Percentiles rank a stretch among this genome's conserved stretches.
phyloP scores from a whole-genome alignment of 64 coral and sea anemone species.

The Pocillopora verrucosa region DNA sequence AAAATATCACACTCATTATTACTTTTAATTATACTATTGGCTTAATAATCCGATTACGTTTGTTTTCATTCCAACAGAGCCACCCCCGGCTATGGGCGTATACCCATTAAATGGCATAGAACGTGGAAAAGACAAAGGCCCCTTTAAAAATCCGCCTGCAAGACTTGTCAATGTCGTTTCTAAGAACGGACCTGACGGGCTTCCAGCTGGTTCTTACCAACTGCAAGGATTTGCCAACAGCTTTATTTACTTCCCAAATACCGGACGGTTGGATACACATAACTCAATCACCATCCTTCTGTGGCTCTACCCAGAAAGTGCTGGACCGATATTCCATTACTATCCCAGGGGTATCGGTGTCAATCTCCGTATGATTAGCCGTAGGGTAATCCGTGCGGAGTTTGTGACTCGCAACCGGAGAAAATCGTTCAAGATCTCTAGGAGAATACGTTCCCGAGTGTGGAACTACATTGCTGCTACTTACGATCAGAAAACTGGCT shows the following conservation, averaged over 20 bases:
- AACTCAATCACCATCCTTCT: conserved; percentile 68
- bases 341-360: conserved; percentile 57
- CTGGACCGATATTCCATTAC: conserved; percentile 79
- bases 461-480: conserved; percentile 69
- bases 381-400: conserved; percentile 30
- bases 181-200: conserved; percentile 60
- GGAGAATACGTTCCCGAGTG: conserved; percentile 28
- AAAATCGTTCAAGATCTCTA: not conserved
- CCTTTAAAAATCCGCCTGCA: conserved; percentile 67
- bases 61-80: conserved; percentile 22
- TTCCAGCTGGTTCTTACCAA: conserved; percentile 65
- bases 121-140: conserved; percentile 75
- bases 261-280: conserved; percentile 67
- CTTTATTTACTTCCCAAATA: conserved; percentile 69
- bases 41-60: not conserved
- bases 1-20: no score
- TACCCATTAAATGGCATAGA: conserved; percentile 67
- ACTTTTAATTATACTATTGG: no score
- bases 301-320: conserved; percentile 69
- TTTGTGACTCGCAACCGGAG: conserved; percentile 46
- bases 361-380: conserved; percentile 43
- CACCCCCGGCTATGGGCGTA: conserved; percentile 67
- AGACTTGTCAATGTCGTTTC: conserved; percentile 50
- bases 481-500: conserved; percentile 31
- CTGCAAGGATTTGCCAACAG: conserved; percentile 72